Base-by-base conservation (phyloP, 2,888 invertebrate species). In the Chironomus tentans region DNA sequence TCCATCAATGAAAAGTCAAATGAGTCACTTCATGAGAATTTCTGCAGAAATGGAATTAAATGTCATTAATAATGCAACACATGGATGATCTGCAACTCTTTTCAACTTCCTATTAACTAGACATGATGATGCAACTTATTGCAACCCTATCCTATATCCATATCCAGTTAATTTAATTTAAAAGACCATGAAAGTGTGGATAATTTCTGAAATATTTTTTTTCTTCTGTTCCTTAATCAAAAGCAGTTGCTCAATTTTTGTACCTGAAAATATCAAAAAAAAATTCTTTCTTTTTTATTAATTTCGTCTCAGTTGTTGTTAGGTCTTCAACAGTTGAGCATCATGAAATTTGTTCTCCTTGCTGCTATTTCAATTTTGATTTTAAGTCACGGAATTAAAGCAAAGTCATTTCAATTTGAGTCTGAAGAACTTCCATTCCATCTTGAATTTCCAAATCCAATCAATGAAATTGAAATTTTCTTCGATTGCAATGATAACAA, bases 401-500 rank as follows among this genome's bases (percentile, higher is more conserved):
- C 62, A 18, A 62, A 62, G 22, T 4, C 15, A 15, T 18, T 22
- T 22, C 22, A 12, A 62, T 1, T 12, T 7, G 4, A 18, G 3
- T 10, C 21, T 22, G 62, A 18, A 15, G 4, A 6, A n/a, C 21
- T 62, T 15, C 62, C 21, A 62, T 62, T 62, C 2, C 15, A 15
- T 10, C 22, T 62, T 21, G 62, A 62, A 62, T 62, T 62, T 62
- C 62, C 62, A 56, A 56, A 15, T 56, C 18, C 18, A 10, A 10
- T 7, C 38, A 38, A 10, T 18, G 15, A 62, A 22, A 18, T 62
- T 68, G 72, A 72, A 28, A 56, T 72, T 56, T 72, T 72, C 72
- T 72, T 61, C 18, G 61, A 72, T 12, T 72, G 72, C 28, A 10
- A 15, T n/a, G 72, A 72, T 61, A 61, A 72, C 28, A 72, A 72